A percentile compares a stretch with the other conserved stretches of the same genome.
phyloP scores from a whole-genome alignment of 2,113 vertebrate species.

The Petrocephalus zakoni region DNA sequence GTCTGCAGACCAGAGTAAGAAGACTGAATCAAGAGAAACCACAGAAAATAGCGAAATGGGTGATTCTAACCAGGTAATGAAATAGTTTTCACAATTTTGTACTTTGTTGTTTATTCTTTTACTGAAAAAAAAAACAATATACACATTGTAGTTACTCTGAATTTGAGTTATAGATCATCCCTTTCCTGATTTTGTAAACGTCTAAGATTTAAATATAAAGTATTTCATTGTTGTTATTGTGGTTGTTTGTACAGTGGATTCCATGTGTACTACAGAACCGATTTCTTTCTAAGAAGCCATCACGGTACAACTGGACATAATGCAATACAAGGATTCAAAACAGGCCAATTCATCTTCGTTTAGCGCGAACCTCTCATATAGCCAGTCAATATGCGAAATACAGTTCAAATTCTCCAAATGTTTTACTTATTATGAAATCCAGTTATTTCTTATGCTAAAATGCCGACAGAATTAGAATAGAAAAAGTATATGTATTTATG shows the following conservation, averaged over 20 bases:
- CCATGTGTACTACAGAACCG: neutral
- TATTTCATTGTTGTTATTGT: neutral
- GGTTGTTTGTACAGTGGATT: neutral
- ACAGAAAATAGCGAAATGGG: neutral
- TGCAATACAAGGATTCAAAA: neutral
- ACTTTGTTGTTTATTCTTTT: neutral
- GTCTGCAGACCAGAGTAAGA: slow-evolving; percentile 31
- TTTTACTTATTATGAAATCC: neutral
- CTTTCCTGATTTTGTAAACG: neutral
- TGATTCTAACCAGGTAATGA: slow-evolving; percentile 24
- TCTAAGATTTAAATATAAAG: neutral
- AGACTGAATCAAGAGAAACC: slow-evolving; percentile 23
- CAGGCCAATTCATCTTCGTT: neutral
- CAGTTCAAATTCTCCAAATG: neutral
- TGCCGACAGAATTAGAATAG: neutral
- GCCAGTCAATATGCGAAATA: neutral
- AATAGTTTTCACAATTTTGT: slow-evolving; percentile 33
- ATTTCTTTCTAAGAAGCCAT: neutral
- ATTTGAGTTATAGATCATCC: neutral
- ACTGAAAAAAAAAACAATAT: neutral
- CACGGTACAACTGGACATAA: neutral
- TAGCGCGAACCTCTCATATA: neutral
- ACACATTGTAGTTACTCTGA: neutral
- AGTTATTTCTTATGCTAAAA: neutral
- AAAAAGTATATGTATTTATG: neutral